These are phyloP conservation scores for Cephus rjabovi DNA, from an alignment of 2,888 invertebrate genomes.

Conservation along the genomic window DNA sequence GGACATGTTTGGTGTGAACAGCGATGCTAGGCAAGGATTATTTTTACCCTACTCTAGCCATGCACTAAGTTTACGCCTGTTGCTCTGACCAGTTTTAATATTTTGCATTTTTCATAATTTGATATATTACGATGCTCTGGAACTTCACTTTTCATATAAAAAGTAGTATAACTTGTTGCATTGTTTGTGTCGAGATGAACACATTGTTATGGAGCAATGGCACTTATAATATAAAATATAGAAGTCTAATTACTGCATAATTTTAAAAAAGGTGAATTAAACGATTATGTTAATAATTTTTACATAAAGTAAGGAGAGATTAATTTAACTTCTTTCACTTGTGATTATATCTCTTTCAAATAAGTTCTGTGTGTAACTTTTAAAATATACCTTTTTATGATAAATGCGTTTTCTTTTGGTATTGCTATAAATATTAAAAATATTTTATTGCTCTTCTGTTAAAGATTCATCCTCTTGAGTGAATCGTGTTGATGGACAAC, in stretches of 20 bases:
- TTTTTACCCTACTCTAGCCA: constrained; percentile 39
- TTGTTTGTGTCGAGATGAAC: background rate
- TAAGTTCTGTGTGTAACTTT: background rate
- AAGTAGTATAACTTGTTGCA: background rate
- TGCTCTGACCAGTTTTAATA: constrained; percentile 18
- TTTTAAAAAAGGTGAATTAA: background rate
- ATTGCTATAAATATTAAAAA: background rate
- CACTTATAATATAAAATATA: background rate
- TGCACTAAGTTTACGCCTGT: constrained; percentile 44
- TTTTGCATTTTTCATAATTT: background rate
- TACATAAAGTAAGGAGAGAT: background rate
- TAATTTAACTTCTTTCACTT: background rate
- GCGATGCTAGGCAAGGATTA: constrained; percentile 45
- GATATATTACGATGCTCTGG: background rate
- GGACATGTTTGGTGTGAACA: constrained; percentile 33
- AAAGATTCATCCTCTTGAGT: background rate
- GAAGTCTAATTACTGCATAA: background rate
- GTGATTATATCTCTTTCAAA: background rate
- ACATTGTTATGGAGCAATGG: background rate
- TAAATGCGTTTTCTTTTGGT: background rate
- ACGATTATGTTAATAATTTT: background rate
- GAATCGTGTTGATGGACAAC: background rate
- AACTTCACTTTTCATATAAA: background rate
- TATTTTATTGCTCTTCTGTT: background rate
- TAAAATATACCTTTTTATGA: background rate